Percentiles rank a stretch among this genome's conserved stretches.
These are phyloP conservation scores for Xiphydria camelus DNA, from an alignment of 2,888 invertebrate genomes.

Conservation along the genomic window DNA sequence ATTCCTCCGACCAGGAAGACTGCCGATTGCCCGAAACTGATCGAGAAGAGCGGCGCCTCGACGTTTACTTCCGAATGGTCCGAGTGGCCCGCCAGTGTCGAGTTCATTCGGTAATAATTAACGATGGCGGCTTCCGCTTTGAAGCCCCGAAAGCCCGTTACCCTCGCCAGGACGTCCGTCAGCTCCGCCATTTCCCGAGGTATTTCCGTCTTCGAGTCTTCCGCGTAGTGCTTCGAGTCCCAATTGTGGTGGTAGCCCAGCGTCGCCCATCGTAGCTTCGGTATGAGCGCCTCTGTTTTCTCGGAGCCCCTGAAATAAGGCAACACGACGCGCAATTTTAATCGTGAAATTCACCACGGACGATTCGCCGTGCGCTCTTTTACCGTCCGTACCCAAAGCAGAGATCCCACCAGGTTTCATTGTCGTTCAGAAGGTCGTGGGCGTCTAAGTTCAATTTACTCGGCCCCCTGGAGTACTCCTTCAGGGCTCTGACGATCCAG, in stretches of 20 bases:
- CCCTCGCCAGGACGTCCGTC: conserved; percentile 66
- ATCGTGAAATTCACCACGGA: too few species aligned
- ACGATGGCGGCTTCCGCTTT: conserved; percentile 91
- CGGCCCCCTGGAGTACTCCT: conserved; percentile 75
- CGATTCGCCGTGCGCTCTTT: too few species aligned
- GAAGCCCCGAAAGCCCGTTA: conserved; percentile 66
- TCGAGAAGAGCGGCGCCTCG: conserved; percentile 87
- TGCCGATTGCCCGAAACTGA: conserved; percentile 94
- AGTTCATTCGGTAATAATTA: conserved; percentile 93
- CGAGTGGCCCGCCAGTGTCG: conserved; percentile 90
- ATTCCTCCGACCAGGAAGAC: conserved; percentile 90
- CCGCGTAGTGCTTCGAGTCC: conserved; percentile 88
- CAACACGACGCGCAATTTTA: background rate
- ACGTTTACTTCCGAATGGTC: conserved; percentile 90
- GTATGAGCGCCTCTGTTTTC: conserved; percentile 42
- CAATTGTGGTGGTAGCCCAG: conserved; percentile 98
- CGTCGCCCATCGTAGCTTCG: conserved; percentile 88
- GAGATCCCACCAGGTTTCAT: conserved; percentile 69
- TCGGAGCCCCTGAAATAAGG: conserved; percentile 22
- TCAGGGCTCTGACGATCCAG: conserved; percentile 80
- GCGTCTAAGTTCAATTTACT: conserved; percentile 71
- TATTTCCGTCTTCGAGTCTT: conserved; percentile 68
- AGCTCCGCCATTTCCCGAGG: conserved; percentile 74
- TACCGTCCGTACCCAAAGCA: conserved; percentile 56
- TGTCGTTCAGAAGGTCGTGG: conserved; percentile 51